Evolutionary conservation across 2,113 vertebrate species (phyloP), one percentile per base, ranked within the genome.

Genomic region (Crypturellus undulatus): DNA sequence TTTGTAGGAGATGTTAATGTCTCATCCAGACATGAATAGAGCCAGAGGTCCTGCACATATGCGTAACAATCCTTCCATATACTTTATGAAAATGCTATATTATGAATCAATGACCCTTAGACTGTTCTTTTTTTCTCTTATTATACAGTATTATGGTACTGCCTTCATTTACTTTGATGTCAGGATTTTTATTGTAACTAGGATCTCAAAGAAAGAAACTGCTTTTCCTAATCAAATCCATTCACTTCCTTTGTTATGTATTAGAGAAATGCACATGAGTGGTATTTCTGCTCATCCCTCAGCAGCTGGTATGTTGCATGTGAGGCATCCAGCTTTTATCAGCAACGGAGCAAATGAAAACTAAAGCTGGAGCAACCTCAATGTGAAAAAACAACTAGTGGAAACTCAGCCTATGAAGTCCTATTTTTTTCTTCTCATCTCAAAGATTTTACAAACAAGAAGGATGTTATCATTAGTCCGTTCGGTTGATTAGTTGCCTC

Each of bases 301-400:
- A 87, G 90, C 69, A 90, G 71, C 32, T 63, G 1, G 1, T n/a
- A 60, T 18, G 1, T 43, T 81, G 69, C 4, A 4, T 21, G 52
- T 63, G 19, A 94, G 68, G 79, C 45, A 90, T 51, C n/a, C 90
- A 90, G 24, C 26, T 73, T 92, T 89, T 69, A 60, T 49, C 73
- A 70, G 8, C 10, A 60, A 89, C n/a, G 67, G 38, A 89, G 47
- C 22, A 78, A 81, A 68, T 1, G 40, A 70, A 89, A 73, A 34
- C 28, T 86, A 60, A 78, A 80, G 59, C 4, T 52, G 47, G 14
- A 70, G 69, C 42, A 30, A 52, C 13, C 28, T 77, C 34, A 72
- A 90, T 28, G 45, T n/a, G 34, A n/a, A 92, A 83, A 89, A 30
- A 20, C 12, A 79, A 51, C 28, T 65, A 43, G n/a, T 36, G 67